A percentile compares a stretch with the other conserved stretches of the same genome.
Conservation (phyloP, 2,113 vertebrate genomes). For the Alosa alosa region DNA sequence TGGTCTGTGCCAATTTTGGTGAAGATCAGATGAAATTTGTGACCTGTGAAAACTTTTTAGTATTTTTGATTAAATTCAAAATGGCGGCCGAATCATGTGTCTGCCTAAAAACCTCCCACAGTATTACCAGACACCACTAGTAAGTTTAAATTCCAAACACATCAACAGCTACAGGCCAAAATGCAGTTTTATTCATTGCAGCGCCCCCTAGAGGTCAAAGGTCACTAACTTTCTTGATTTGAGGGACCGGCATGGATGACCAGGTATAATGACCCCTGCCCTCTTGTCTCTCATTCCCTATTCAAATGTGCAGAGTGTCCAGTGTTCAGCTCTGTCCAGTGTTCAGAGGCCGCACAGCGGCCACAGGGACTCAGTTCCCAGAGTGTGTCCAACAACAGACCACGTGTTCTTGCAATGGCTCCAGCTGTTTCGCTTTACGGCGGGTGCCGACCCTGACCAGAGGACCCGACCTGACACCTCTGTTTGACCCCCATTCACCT, state of each 20-base stretch:
- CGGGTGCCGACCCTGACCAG: not conserved
- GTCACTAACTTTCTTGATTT: no score
- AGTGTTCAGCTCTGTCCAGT: not conserved
- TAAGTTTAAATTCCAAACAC: no score
- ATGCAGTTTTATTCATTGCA: no score
- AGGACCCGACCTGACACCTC: conserved; percentile 28
- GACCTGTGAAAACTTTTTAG: no score
- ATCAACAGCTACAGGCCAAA: no score
- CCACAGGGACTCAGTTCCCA: conserved; percentile 18
- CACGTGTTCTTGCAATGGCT: conserved; percentile 21
- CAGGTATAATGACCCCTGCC: not conserved
- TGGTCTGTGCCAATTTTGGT: no score
- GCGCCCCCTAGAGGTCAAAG: no score
- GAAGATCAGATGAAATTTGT: no score
- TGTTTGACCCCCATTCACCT: not conserved
- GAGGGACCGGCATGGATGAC: not conserved
- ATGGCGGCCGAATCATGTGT: no score
- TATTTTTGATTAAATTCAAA: no score
- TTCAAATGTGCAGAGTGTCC: not conserved
- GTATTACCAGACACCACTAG: no score
- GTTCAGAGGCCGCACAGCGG: not conserved
- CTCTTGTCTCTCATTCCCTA: not conserved
- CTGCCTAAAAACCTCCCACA: no score
- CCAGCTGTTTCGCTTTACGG: conserved; percentile 42
- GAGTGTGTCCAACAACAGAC: conserved; percentile 28